Evolutionary conservation across 1,140 invertebrate genomes (phyloP).

Genomic region (Cyclina sinensis): DNA sequence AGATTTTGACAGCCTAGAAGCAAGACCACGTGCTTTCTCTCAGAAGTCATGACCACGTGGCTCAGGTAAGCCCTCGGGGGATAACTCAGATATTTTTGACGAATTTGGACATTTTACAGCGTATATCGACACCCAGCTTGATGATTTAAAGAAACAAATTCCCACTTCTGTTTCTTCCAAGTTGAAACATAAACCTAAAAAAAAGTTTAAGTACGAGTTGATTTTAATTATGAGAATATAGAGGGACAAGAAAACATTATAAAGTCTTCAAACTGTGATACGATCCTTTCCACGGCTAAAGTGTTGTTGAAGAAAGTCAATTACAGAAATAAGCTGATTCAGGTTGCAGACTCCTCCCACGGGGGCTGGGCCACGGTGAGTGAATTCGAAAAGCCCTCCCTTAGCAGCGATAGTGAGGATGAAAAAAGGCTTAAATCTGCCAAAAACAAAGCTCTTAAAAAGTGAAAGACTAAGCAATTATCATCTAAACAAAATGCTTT

Average conservation of each 20-base stretch:
- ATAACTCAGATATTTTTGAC: not conserved
- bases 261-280: not conserved
- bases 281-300: not conserved
- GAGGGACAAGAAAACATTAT: not conserved
- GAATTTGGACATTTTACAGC: not conserved
- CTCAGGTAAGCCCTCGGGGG: too few species aligned
- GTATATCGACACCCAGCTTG: not conserved
- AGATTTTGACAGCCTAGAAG: too few species aligned
- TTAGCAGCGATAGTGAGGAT: conserved; percentile 11
- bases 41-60: too few species aligned
- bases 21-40: too few species aligned
- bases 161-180: not conserved
- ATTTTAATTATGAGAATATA: not conserved
- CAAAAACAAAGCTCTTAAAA: conserved; percentile 1
- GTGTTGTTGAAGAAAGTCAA: not conserved
- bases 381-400: conserved; percentile 3
- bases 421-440: not conserved
- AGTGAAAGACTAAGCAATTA: not conserved
- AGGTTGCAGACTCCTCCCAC: not conserved
- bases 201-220: not conserved
- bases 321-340: conserved; percentile 32
- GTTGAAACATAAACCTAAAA: not conserved
- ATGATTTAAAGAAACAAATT: conserved; percentile 1
- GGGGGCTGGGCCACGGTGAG: conserved; percentile 9
- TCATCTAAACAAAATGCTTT: not conserved